A percentile compares a stretch with the other conserved stretches of the same genome.
Conservation (phyloP, 2,888 invertebrate species). For the Ischnus inquisitorius region DNA sequence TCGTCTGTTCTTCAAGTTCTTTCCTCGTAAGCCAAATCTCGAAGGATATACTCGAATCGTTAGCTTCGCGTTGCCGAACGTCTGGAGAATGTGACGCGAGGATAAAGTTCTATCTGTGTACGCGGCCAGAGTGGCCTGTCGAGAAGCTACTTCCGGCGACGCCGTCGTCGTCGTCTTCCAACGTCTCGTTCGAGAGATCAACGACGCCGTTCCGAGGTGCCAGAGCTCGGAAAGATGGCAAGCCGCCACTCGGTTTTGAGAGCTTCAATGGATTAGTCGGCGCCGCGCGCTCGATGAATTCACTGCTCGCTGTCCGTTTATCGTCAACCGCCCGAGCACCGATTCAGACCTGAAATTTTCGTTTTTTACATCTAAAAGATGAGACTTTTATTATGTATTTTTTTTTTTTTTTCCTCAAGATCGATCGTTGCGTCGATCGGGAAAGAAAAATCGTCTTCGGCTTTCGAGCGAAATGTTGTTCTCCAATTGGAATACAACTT, state of each 20-base stretch:
- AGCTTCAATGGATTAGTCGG: conserved; percentile 75
- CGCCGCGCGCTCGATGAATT: conserved; percentile 71
- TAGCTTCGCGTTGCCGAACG: not conserved
- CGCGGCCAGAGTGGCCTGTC: conserved; percentile 73
- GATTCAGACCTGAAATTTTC: conserved; percentile 59
- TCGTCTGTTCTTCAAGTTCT: conserved; percentile 25
- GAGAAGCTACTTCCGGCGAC: conserved; percentile 78
- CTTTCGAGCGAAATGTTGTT: not conserved
- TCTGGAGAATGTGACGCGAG: conserved; percentile 46
- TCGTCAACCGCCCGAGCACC: conserved; percentile 54
- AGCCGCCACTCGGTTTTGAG: conserved; percentile 66
- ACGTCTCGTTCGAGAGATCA: conserved; percentile 70
- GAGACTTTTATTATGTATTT: not conserved
- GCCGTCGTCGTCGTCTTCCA: conserved; percentile 48
- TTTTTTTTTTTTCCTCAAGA: not conserved
- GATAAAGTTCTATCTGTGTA: conserved; percentile 33
- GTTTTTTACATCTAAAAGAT: not conserved
- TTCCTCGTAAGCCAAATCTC: conserved; percentile 26
- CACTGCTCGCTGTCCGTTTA: conserved; percentile 67
- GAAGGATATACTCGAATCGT: not conserved
- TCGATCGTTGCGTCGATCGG: not conserved
- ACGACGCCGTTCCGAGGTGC: conserved; percentile 55
- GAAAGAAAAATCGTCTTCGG: not conserved
- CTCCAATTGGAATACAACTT: conserved; percentile 1
- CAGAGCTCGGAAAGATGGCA: conserved; percentile 48